Percentiles rank a stretch among this genome's conserved stretches.
phyloP scores from a whole-genome alignment of 2,888 invertebrate genomes.

The Lathronympha strigana region DNA sequence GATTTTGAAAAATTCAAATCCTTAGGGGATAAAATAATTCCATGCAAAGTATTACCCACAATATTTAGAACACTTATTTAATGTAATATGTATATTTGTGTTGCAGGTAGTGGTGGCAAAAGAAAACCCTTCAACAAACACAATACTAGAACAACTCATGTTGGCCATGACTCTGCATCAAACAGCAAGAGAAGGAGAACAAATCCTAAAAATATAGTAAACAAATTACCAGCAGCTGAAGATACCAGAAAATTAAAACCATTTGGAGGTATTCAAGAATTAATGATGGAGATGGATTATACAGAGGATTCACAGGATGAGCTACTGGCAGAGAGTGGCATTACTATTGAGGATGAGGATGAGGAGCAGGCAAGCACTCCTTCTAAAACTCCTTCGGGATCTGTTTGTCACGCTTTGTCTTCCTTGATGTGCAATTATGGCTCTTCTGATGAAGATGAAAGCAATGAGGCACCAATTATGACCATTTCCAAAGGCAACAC shows the following conservation, averaged over 20 bases:
- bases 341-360: slow-evolving; percentile 72
- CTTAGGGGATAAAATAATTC: too few species aligned
- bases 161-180: not conserved
- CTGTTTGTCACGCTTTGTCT: slow-evolving; percentile 82
- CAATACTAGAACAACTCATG: not conserved
- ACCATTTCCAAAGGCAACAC: not conserved
- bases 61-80: too few species aligned
- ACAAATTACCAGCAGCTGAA: slow-evolving; percentile 50
- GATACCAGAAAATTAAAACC: slow-evolving; percentile 68
- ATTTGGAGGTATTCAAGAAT: slow-evolving; percentile 77
- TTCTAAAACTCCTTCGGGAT: slow-evolving; percentile 37
- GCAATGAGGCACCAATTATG: slow-evolving; percentile 26
- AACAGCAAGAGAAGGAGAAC: slow-evolving; percentile 18
- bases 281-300: slow-evolving; percentile 52
- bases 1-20: too few species aligned
- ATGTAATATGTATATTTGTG: not conserved
- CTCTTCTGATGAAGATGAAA: slow-evolving; percentile 77
- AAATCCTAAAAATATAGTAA: slow-evolving; percentile 48
- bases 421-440: slow-evolving; percentile 84
- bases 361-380: slow-evolving; percentile 40
- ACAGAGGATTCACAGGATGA: slow-evolving; percentile 50
- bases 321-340: slow-evolving; percentile 46
- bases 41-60: too few species aligned
- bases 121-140: slow-evolving; percentile 31
- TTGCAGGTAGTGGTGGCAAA: slow-evolving; percentile 25